These are phyloP conservation scores for Camponotus fellah DNA, from an alignment of 2,888 invertebrate species.

Conservation along the genomic window DNA sequence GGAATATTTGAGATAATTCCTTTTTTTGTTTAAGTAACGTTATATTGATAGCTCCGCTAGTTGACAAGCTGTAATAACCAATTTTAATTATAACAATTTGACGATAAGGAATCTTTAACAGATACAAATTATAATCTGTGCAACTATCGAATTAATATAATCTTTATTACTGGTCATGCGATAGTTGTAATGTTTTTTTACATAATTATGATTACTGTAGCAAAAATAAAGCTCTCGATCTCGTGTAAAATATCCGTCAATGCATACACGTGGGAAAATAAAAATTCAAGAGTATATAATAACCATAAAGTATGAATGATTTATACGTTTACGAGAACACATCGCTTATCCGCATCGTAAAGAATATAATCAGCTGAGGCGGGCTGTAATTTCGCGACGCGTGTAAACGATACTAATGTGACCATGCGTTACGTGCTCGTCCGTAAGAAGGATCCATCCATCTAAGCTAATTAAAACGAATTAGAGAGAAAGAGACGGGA, in stretches of 20 bases:
- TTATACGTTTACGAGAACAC: conserved; percentile 33
- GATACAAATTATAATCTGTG: neutral
- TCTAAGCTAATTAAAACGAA: conserved; percentile 63
- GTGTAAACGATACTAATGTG: conserved; percentile 46
- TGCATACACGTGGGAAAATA: conserved; percentile 4
- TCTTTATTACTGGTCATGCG: neutral
- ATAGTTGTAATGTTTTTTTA: conserved; percentile 7
- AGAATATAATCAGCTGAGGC: conserved; percentile 37
- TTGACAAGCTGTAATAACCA: neutral
- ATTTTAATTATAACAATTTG: neutral
- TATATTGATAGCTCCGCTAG: neutral
- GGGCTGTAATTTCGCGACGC: conserved; percentile 39
- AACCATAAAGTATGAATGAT: conserved; percentile 29
- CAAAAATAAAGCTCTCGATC: neutral
- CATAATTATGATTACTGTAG: neutral
- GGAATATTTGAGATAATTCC: neutral
- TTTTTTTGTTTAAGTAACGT: neutral
- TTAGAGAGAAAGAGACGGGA: neutral
- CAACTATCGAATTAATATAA: neutral
- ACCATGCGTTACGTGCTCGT: conserved; percentile 19
- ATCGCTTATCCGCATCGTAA: neutral
- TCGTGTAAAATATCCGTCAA: neutral
- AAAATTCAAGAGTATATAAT: conserved; percentile 7
- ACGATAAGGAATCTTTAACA: neutral
- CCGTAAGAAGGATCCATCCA: conserved; percentile 33